Conservation (phyloP, 2,888 invertebrate species). For the Apamea monoglypha region DNA sequence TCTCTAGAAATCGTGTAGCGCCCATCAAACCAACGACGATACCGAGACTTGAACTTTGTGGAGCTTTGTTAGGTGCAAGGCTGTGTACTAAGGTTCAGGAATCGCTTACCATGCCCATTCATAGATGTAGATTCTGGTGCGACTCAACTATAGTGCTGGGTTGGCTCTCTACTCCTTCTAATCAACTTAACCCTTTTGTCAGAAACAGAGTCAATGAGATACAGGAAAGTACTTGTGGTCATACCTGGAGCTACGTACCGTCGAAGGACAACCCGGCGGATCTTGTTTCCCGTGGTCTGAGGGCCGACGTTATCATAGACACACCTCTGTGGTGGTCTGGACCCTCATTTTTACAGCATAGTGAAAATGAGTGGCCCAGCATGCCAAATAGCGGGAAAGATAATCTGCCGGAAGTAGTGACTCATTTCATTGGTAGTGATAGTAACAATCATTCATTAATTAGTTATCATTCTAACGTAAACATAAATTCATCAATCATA, state of each 20-base stretch:
- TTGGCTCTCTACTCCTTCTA: neutral
- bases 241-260: too few relatives aligned
- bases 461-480: neutral
- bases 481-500: neutral
- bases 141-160: neutral
- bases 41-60: conserved; percentile 14
- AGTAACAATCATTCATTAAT: neutral
- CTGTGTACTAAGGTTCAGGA: neutral
- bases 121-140: conserved; percentile 1
- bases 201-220: too few relatives aligned
- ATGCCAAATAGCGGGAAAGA: too few relatives aligned
- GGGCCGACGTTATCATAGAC: too few relatives aligned
- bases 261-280: too few relatives aligned
- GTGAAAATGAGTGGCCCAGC: too few relatives aligned
- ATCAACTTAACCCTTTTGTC: neutral
- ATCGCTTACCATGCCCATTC: conserved; percentile 3
- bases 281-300: too few relatives aligned
- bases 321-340: too few relatives aligned
- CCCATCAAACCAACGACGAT: neutral
- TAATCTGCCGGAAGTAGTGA: neutral
- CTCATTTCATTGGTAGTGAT: neutral
- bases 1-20: too few relatives aligned
- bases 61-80: conserved; percentile 6
- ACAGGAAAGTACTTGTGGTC: too few relatives aligned
- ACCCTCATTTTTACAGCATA: too few relatives aligned